phyloP scores from a whole-genome alignment of 2,113 vertebrate species.

The Labeo rohita region DNA sequence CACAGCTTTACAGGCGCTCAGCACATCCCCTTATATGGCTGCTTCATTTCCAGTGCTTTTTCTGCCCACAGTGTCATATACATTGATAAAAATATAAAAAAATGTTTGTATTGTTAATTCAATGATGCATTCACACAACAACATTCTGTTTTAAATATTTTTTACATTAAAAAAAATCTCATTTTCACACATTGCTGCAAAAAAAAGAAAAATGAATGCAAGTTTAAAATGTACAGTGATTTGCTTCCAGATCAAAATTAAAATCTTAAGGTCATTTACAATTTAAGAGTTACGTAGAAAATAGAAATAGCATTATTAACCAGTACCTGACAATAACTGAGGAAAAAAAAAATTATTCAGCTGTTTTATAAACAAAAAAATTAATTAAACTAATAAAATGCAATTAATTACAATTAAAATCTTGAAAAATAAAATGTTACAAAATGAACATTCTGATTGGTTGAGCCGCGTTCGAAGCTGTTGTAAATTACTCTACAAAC shows the following conservation, averaged over 20 bases:
- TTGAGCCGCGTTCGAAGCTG: too few relatives aligned
- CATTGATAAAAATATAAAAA: not conserved
- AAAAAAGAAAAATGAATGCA: too few relatives aligned
- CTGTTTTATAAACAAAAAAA: too few relatives aligned
- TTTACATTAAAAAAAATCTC: too few relatives aligned
- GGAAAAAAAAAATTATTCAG: too few relatives aligned
- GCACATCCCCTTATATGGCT: slow-evolving; percentile 24
- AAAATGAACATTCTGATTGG: too few relatives aligned
- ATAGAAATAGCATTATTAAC: not conserved
- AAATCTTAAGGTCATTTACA: not conserved
- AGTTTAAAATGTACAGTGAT: not conserved
- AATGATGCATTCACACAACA: not conserved
- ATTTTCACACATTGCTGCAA: too few relatives aligned
- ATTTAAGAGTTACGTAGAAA: not conserved
- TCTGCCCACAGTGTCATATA: not conserved
- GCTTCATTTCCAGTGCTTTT: not conserved
- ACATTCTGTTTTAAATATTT: not conserved
- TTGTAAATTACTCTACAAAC: too few relatives aligned
- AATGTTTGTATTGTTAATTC: not conserved
- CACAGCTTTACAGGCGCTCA: not conserved
- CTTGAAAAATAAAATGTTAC: too few relatives aligned
- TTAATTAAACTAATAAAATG: too few relatives aligned
- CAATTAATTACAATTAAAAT: too few relatives aligned
- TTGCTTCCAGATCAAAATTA: not conserved
- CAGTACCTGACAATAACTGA: too few relatives aligned